phyloP scores from a whole-genome alignment of 2,797 vertebrate species.

The Tragelaphus eurycerus region DNA sequence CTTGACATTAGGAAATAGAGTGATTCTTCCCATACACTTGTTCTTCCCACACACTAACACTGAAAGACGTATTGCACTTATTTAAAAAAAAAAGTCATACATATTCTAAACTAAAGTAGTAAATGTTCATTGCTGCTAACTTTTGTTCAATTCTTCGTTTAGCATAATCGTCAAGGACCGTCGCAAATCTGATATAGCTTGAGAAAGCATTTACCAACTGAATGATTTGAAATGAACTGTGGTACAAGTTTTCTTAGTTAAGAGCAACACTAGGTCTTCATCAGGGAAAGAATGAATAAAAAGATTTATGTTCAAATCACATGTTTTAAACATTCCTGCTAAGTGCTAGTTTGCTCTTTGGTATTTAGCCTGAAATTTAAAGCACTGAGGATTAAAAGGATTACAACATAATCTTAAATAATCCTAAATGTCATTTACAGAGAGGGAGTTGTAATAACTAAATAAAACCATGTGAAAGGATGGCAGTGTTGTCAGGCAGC shows the following conservation, averaged over 20 bases:
- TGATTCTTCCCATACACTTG: neutral
- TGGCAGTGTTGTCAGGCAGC: conserved; percentile 93
- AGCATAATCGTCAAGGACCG: conserved; percentile 24
- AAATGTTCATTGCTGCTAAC: conserved; percentile 1
- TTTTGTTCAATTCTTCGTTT: conserved; percentile 50
- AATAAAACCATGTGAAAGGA: conserved; percentile 90
- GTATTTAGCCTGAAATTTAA: conserved; percentile 99
- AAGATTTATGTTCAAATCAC: conserved; percentile 88
- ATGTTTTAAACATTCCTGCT: conserved; percentile 92
- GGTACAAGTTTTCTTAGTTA: conserved; percentile 71
- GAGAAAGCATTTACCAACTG: conserved; percentile 48
- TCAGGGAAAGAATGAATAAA: conserved; percentile 80
- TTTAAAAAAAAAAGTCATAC: neutral
- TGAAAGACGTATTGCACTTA: neutral
- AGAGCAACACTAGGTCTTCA: conserved; percentile 78
- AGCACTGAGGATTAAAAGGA: conserved; percentile 98
- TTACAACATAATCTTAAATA: conserved; percentile 99
- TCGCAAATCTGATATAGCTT: conserved; percentile 41
- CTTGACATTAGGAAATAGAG: neutral
- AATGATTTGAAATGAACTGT: conserved; percentile 68
- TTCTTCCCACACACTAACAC: neutral
- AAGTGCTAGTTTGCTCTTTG: conserved; percentile 92
- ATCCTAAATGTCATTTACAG: conserved; percentile 98
- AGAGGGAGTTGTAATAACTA: conserved; percentile 88
- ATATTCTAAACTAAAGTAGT: conserved; percentile 38